These are phyloP conservation scores for Ifrita kowaldi DNA, from an alignment of 2,113 vertebrate genomes.

Conservation along the genomic window DNA sequence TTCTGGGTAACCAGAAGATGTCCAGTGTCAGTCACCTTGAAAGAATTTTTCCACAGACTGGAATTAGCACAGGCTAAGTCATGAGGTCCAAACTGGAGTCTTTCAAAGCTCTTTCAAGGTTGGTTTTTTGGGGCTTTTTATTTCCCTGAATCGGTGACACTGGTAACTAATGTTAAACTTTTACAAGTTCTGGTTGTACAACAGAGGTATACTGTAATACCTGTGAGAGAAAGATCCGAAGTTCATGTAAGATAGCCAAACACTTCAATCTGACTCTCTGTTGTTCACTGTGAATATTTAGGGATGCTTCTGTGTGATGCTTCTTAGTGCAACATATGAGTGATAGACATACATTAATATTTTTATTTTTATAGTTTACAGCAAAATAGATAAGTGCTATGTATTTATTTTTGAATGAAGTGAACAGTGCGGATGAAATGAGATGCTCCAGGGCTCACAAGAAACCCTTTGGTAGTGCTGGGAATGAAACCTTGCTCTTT, in stretches of 20 bases:
- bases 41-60: too few species aligned
- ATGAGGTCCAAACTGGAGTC: neutral
- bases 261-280: neutral
- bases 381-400: neutral
- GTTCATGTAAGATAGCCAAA: neutral
- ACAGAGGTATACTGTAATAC: neutral
- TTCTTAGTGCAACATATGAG: neutral
- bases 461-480: neutral
- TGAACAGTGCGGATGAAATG: neutral
- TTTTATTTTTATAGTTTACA: neutral
- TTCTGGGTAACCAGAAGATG: neutral
- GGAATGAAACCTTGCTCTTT: neutral
- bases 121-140: neutral
- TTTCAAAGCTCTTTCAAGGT: neutral
- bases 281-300: neutral
- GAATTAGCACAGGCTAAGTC: rapidly evolving
- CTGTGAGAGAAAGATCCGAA: neutral
- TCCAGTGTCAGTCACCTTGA: neutral
- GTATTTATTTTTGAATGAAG: neutral
- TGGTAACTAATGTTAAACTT: neutral
- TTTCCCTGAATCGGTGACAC: neutral
- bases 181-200: neutral
- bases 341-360: neutral
- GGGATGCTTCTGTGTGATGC: neutral
- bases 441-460: neutral